Conservation (phyloP, 2,888 invertebrate genomes). For the Leptopterna dolabrata region DNA sequence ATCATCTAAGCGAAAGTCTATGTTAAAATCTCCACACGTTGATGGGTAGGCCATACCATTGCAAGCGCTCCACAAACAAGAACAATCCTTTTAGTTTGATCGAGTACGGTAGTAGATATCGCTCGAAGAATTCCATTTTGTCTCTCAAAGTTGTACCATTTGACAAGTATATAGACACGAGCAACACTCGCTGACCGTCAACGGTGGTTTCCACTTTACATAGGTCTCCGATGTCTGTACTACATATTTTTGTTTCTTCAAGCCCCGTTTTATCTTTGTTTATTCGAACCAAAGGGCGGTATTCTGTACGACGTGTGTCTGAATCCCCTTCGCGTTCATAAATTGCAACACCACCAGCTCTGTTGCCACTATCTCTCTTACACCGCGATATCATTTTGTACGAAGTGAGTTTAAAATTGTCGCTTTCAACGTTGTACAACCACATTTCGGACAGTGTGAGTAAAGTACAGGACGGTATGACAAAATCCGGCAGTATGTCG, state of each 20-base stretch:
- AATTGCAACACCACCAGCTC: too few relatives aligned
- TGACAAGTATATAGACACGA: neutral
- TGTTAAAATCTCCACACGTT: too few relatives aligned
- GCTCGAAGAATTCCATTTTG: too few relatives aligned
- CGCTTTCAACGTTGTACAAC: too few relatives aligned
- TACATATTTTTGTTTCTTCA: neutral
- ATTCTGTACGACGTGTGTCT: neutral
- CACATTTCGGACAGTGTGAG: neutral
- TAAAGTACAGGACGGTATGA: neutral
- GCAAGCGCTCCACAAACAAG: too few relatives aligned
- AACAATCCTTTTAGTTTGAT: too few relatives aligned
- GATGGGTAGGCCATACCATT: neutral
- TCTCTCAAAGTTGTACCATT: neutral
- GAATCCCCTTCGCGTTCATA: neutral
- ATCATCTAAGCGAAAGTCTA: neutral
- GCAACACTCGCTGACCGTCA: neutral
- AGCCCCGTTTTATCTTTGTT: neutral
- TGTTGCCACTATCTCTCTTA: neutral
- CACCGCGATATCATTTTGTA: too few relatives aligned
- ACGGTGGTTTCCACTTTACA: neutral
- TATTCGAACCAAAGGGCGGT: too few relatives aligned
- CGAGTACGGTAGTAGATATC: too few relatives aligned
- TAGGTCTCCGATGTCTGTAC: neutral
- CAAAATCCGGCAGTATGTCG: neutral
- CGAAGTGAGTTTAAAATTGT: too few relatives aligned